These are phyloP conservation scores for Microplitis mediator DNA, from an alignment of 1,140 invertebrate species.

Conservation along the genomic window DNA sequence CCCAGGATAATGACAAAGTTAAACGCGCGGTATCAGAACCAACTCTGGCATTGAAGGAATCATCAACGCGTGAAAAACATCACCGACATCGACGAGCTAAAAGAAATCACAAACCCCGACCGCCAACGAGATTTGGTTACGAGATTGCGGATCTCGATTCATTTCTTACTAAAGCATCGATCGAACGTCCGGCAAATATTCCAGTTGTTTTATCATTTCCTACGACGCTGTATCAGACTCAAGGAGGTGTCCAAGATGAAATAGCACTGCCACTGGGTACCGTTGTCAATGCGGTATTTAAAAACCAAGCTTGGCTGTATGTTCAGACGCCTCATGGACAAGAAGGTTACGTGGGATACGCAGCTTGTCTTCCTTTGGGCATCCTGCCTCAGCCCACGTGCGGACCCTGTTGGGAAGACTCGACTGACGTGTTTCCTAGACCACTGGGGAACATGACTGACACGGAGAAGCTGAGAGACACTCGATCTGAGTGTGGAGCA, in stretches of 20 bases:
- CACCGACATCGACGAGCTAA: slow-evolving; percentile 42
- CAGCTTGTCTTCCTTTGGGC: slow-evolving; percentile 75
- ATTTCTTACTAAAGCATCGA: slow-evolving; percentile 74
- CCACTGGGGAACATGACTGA: slow-evolving; percentile 75
- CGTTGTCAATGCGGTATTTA: slow-evolving; percentile 84
- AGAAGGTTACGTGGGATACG: slow-evolving; percentile 79
- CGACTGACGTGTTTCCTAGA: slow-evolving; percentile 76
- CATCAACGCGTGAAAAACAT: slow-evolving; percentile 40
- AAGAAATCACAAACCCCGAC: slow-evolving; percentile 45
- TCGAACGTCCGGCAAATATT: slow-evolving; percentile 78
- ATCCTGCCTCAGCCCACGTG: slow-evolving; percentile 67
- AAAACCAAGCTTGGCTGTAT: slow-evolving; percentile 82
- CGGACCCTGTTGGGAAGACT: slow-evolving; percentile 78
- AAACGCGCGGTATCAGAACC: slow-evolving; percentile 52
- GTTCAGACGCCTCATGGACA: slow-evolving; percentile 80
- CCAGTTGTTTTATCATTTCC: slow-evolving; percentile 79
- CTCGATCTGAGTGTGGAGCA: slow-evolving; percentile 59
- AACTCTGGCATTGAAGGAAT: slow-evolving; percentile 43
- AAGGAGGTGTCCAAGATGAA: slow-evolving; percentile 73
- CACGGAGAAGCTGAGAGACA: slow-evolving; percentile 67
- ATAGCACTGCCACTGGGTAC: slow-evolving; percentile 76
- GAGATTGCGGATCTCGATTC: slow-evolving; percentile 76
- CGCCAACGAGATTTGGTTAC: slow-evolving; percentile 67
- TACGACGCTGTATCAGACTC: slow-evolving; percentile 76
- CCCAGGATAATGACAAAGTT: slow-evolving; percentile 41